Conservation (phyloP, 1,140 invertebrate genomes). For the Ephestia elutella region DNA sequence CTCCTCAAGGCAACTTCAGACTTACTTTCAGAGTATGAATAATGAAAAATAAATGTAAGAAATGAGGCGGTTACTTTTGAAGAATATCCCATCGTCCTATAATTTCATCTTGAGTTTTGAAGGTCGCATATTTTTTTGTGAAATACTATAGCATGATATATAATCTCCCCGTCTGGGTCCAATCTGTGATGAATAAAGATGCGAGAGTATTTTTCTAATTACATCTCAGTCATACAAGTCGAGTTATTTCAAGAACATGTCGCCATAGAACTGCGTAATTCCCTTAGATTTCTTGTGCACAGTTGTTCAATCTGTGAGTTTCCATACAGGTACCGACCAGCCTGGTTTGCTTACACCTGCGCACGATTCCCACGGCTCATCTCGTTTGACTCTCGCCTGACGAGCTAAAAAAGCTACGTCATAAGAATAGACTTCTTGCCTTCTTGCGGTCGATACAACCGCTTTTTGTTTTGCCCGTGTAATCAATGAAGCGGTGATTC, state of each 20-base stretch:
- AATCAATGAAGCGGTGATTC: background rate
- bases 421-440: conserved; percentile 2
- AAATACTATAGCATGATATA: too few relatives aligned
- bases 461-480: background rate
- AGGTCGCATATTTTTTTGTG: too few relatives aligned
- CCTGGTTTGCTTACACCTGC: conserved; percentile 32
- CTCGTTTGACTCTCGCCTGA: conserved; percentile 5
- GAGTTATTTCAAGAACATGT: background rate
- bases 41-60: too few relatives aligned
- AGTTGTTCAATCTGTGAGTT: conserved; percentile 3
- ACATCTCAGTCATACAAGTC: too few relatives aligned
- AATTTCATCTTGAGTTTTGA: too few relatives aligned
- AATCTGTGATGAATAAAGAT: too few relatives aligned
- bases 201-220: too few relatives aligned
- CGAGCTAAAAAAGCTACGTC: background rate
- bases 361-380: conserved; percentile 36
- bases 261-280: background rate
- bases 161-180: too few relatives aligned
- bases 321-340: background rate
- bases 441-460: background rate
- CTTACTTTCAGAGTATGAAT: too few relatives aligned
- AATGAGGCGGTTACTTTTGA: too few relatives aligned
- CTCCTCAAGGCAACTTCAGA: too few relatives aligned
- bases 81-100: too few relatives aligned
- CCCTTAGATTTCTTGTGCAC: background rate